These are phyloP conservation scores for Poecilia latipinna DNA, from an alignment of 2,113 vertebrate species.

Conservation along the genomic window DNA sequence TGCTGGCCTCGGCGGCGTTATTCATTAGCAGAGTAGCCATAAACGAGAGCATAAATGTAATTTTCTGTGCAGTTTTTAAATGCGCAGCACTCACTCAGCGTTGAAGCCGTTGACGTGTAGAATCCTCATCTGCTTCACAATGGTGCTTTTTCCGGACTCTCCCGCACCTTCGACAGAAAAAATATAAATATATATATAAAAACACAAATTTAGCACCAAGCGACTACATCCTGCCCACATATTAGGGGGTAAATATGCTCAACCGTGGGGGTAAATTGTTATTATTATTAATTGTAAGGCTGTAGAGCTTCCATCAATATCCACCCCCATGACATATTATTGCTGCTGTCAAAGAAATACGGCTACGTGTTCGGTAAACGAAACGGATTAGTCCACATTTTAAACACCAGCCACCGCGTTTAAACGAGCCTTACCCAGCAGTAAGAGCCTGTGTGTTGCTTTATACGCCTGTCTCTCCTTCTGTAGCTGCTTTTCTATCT, in stretches of 20 bases:
- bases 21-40: conserved; percentile 14
- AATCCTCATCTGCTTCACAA: conserved; percentile 99
- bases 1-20: conserved; percentile 37
- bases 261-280: neutral
- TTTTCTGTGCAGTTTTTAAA: conserved; percentile 14
- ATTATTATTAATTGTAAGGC: conserved; percentile 34
- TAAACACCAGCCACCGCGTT: conserved; percentile 32
- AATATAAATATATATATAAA: conserved; percentile 29
- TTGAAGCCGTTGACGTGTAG: conserved; percentile 99
- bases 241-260: neutral
- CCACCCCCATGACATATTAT: conserved; percentile 76
- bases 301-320: conserved; percentile 68
- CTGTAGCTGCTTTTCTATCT: conserved; percentile 97
- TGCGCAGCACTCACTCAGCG: conserved; percentile 90
- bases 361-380: conserved; percentile 72
- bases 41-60: conserved; percentile 17
- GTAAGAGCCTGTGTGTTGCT: conserved; percentile 94
- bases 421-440: conserved; percentile 89
- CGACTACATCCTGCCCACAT: neutral
- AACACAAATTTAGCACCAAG: conserved; percentile 23
- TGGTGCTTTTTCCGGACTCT: conserved; percentile 99
- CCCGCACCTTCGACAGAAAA: conserved; percentile 89
- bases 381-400: conserved; percentile 62
- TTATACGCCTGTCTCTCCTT: conserved; percentile 96
- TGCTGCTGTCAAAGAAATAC: conserved; percentile 74